Conservation (phyloP, 2,113 vertebrate species). For the Microcebus jonahi region DNA sequence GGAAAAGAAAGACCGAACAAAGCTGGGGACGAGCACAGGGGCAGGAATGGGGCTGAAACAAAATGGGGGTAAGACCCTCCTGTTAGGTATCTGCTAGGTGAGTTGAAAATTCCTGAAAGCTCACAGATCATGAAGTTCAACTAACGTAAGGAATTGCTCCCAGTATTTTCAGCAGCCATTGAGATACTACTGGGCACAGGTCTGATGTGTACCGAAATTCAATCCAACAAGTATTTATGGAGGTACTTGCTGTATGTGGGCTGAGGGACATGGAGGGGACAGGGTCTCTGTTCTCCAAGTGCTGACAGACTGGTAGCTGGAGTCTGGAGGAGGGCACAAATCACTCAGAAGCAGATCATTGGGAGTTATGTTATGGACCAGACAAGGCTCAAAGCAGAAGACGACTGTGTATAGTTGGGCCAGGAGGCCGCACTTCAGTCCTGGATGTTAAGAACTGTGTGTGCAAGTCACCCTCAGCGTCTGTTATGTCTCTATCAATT, state of each 20-base stretch:
- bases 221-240: not conserved
- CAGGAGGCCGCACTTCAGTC: not conserved
- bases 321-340: not conserved
- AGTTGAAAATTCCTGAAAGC: not conserved
- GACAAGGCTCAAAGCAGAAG: not conserved
- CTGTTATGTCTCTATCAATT: not conserved
- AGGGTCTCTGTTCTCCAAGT: not conserved
- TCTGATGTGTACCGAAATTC: accelerated
- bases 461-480: not conserved
- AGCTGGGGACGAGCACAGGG: accelerated
- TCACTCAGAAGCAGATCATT: accelerated
- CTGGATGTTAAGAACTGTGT: not conserved
- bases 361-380: not conserved
- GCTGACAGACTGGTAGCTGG: no score
- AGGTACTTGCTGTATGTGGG: not conserved
- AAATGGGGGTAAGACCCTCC: not conserved
- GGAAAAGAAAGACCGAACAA: not conserved
- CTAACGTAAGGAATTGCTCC: not conserved
- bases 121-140: not conserved
- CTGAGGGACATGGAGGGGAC: not conserved
- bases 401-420: accelerated
- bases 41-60: not conserved
- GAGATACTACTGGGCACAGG: not conserved
- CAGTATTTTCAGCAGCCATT: not conserved
- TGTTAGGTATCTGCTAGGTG: accelerated